A percentile compares a stretch with the other conserved stretches of the same genome.
These are phyloP conservation scores for Megaceryle torquata DNA, from an alignment of 2,113 vertebrate species.

Conservation along the genomic window DNA sequence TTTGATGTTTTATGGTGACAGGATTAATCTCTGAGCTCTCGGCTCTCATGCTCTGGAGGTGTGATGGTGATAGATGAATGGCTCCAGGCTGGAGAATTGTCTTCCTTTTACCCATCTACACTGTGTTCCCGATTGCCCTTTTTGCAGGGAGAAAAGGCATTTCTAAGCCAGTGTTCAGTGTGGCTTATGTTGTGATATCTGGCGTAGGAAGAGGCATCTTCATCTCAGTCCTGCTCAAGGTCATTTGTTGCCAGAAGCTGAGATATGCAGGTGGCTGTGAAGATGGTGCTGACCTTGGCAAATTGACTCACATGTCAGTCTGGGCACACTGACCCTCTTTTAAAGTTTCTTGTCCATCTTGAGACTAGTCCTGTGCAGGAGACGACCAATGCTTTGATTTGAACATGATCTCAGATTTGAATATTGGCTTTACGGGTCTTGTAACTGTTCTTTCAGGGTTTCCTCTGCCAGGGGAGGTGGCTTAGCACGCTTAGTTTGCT, in stretches of 20 bases:
- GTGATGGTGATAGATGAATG: background rate
- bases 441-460: background rate
- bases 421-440: background rate
- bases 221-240: background rate
- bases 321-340: background rate
- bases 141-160: background rate
- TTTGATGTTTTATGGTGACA: background rate
- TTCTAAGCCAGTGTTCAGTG: background rate
- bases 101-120: background rate
- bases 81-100: background rate
- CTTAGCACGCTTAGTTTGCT: background rate
- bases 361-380: background rate
- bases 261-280: background rate
- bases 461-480: background rate
- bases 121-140: background rate
- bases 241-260: background rate
- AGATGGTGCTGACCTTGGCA: background rate
- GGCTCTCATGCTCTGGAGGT: background rate
- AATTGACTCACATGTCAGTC: background rate
- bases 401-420: background rate
- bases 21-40: background rate
- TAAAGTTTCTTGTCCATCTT: background rate
- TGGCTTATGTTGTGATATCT: background rate
- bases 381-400: background rate
- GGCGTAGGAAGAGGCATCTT: rapidly evolving